Conservation (phyloP, 2,113 vertebrate species). For the Marcusenius ussheri region DNA sequence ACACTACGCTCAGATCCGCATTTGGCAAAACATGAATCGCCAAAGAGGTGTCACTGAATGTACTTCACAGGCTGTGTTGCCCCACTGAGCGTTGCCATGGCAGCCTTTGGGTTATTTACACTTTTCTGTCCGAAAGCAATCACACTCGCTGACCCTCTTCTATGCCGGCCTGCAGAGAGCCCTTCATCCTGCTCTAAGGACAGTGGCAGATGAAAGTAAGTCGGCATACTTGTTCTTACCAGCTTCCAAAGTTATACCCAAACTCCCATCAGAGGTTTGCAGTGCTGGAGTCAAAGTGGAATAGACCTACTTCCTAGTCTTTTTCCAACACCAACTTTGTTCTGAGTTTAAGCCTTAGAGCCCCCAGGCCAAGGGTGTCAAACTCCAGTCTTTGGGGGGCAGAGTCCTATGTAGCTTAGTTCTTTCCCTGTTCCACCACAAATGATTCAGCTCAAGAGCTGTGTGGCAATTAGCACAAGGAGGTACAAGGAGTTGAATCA, state of each 20-base stretch:
- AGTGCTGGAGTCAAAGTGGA: not conserved
- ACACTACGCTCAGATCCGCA: not conserved
- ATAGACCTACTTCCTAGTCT: not conserved
- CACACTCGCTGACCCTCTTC: not conserved
- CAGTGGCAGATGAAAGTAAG: not conserved
- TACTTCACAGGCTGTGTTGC: not conserved
- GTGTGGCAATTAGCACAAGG: too few relatives aligned
- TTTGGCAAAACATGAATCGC: slow-evolving; percentile 1
- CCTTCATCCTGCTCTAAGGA: not conserved
- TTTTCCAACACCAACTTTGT: not conserved
- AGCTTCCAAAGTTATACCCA: not conserved
- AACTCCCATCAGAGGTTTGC: not conserved
- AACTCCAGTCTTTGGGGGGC: not conserved
- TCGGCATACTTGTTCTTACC: not conserved
- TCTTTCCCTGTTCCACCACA: too few relatives aligned
- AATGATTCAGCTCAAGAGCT: too few relatives aligned
- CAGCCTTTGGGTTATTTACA: slow-evolving; percentile 10
- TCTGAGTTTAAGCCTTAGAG: not conserved
- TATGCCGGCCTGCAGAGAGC: not conserved
- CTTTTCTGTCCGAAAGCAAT: not conserved
- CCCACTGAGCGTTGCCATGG: not conserved
- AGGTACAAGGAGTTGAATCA: too few relatives aligned
- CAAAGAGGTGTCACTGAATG: not conserved
- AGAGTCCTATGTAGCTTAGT: too few relatives aligned
- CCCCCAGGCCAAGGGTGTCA: not conserved